phyloP scores from a whole-genome alignment of 1,140 invertebrate genomes.

The Danaus plexippus region DNA sequence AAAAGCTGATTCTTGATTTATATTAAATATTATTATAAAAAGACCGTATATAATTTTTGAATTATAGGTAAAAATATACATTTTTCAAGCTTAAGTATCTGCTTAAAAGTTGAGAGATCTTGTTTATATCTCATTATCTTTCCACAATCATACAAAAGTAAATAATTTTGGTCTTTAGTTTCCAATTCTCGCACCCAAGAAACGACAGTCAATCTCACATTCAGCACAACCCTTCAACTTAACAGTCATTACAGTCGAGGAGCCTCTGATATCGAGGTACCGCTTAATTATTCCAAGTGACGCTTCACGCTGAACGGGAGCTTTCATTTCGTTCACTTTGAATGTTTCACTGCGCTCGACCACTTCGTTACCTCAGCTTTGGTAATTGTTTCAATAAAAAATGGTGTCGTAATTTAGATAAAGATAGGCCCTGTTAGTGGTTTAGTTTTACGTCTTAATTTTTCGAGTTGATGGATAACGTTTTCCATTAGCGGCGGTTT shows the following conservation, averaged over 20 bases:
- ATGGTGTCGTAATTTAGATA: slow-evolving; percentile 53
- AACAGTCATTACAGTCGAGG: slow-evolving; percentile 43
- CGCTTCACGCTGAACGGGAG: slow-evolving; percentile 13
- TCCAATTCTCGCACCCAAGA: too few species aligned
- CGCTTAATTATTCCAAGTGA: slow-evolving; percentile 41
- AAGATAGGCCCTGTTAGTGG: slow-evolving; percentile 33
- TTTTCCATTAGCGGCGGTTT: slow-evolving; percentile 54
- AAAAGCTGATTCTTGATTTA: too few species aligned
- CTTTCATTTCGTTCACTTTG: slow-evolving; percentile 29
- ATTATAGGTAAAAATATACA: too few species aligned
- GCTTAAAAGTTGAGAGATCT: too few species aligned
- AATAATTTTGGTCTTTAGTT: too few species aligned
- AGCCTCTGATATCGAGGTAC: slow-evolving; percentile 26
- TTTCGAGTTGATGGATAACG: slow-evolving; percentile 59
- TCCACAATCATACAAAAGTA: too few species aligned
- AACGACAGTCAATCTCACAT: too few species aligned
- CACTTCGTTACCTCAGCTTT: slow-evolving; percentile 22
- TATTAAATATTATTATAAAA: too few species aligned
- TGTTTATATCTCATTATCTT: too few species aligned
- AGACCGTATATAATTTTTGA: too few species aligned
- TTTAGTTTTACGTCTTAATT: slow-evolving; percentile 55
- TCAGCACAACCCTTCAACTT: slow-evolving; percentile 36
- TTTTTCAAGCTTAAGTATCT: too few species aligned
- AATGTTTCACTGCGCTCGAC: slow-evolving; percentile 16
- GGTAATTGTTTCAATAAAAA: slow-evolving; percentile 48